These are phyloP conservation scores for Odontomachus brunneus DNA, from an alignment of 1,140 invertebrate species.

Conservation along the genomic window DNA sequence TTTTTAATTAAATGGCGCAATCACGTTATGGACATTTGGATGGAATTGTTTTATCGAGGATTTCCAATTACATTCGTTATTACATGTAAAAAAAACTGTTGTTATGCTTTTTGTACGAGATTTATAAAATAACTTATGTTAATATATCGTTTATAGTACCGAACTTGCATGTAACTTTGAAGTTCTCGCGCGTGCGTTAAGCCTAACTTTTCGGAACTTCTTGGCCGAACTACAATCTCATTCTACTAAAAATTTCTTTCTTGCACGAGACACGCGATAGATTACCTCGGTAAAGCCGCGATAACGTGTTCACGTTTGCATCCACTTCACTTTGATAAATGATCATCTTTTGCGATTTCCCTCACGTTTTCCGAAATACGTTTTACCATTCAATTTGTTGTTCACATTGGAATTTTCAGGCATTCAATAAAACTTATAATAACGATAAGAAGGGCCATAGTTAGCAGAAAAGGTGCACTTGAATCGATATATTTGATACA, in stretches of 20 bases:
- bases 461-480: not conserved
- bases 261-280: constrained; percentile 71
- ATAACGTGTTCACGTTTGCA: constrained; percentile 76
- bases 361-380: constrained; percentile 13
- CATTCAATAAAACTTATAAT: constrained; percentile 7
- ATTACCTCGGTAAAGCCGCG: constrained; percentile 70
- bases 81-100: constrained; percentile 41
- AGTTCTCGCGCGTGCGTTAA: constrained; percentile 27
- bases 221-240: constrained; percentile 15
- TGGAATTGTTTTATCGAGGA: not conserved
- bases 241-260: constrained; percentile 67
- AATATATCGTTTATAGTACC: not conserved
- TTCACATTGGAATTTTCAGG: not conserved
- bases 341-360: constrained; percentile 64
- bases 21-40: not conserved
- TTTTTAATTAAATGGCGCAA: constrained; percentile 69
- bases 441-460: not conserved
- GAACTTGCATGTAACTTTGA: not conserved
- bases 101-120: not conserved
- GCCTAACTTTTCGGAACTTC: constrained; percentile 20
- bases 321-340: constrained; percentile 78
- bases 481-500: not conserved
- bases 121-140: not conserved
- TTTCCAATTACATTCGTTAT: not conserved
- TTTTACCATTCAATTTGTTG: constrained; percentile 58